phyloP scores from a whole-genome alignment of 2,888 invertebrate species.

The Ethmia dodecea region DNA sequence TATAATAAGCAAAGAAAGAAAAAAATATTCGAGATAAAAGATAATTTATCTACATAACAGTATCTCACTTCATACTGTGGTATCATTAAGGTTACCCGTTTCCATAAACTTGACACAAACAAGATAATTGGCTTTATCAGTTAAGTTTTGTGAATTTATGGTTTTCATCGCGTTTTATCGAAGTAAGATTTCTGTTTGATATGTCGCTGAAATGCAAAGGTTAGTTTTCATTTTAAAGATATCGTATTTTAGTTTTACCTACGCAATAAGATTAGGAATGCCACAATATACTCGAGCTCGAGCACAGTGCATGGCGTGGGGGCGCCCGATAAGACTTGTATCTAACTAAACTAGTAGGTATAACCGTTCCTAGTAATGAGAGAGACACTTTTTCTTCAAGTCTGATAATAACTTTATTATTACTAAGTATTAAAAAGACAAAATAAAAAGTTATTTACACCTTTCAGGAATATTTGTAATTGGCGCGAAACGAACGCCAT shows the following conservation, averaged over 20 bases:
- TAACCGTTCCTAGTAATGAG: too few species aligned
- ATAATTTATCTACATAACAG: too few species aligned
- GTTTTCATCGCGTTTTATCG: constrained; percentile 2
- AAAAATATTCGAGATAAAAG: too few species aligned
- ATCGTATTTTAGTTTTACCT: too few species aligned
- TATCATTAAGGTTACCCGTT: not conserved
- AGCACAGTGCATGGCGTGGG: too few species aligned
- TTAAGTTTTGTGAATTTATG: not conserved
- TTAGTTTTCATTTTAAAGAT: constrained; percentile 17
- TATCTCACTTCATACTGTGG: not conserved
- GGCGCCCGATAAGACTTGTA: too few species aligned
- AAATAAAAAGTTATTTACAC: constrained; percentile 2
- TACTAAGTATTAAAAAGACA: not conserved
- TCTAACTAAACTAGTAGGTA: too few species aligned
- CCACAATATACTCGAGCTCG: too few species aligned
- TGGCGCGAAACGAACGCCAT: constrained; percentile 65
- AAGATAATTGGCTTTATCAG: not conserved
- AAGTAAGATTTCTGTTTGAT: not conserved
- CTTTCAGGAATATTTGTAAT: constrained; percentile 54
- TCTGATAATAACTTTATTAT: too few species aligned
- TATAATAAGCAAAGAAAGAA: too few species aligned
- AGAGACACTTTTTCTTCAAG: too few species aligned
- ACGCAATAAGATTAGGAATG: too few species aligned
- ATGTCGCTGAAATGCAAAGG: constrained; percentile 36
- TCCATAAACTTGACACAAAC: not conserved